Conservation (phyloP, 2,888 invertebrate species). For the Plebejus melissa region DNA sequence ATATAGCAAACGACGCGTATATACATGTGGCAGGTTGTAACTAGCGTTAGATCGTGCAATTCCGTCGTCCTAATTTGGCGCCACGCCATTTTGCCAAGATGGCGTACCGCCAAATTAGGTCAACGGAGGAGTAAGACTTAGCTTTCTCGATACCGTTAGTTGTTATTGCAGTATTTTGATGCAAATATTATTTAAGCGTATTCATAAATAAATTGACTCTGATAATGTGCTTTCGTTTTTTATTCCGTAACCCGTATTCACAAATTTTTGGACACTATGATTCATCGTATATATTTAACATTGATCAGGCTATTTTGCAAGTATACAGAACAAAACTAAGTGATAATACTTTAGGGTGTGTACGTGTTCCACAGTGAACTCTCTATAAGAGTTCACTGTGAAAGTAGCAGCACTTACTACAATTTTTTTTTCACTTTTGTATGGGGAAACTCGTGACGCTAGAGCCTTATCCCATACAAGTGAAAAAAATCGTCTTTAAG, state of each 20-base stretch:
- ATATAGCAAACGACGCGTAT: constrained; percentile 1
- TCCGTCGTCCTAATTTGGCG: background rate
- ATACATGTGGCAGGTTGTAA: constrained; percentile 47
- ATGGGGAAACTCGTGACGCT: too few relatives aligned
- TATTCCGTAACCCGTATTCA: constrained; percentile 36
- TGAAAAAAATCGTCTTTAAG: too few relatives aligned
- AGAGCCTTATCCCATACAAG: too few relatives aligned
- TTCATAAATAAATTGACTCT: constrained; percentile 78
- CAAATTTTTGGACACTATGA: too few relatives aligned
- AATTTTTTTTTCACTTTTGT: too few relatives aligned
- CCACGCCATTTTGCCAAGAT: background rate
- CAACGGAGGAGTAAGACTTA: constrained; percentile 41
- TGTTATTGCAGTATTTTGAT: constrained; percentile 77
- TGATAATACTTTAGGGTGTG: too few relatives aligned
- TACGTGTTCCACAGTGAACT: too few relatives aligned
- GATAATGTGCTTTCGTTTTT: constrained; percentile 60
- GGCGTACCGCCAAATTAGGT: background rate
- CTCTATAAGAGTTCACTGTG: too few relatives aligned
- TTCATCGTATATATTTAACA: too few relatives aligned
- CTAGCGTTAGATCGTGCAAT: constrained; percentile 51
- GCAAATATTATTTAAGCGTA: constrained; percentile 78
- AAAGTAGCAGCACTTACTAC: too few relatives aligned
- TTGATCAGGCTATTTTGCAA: too few relatives aligned
- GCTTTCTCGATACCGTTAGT: constrained; percentile 71
- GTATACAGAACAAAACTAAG: too few relatives aligned